phyloP scores from a whole-genome alignment of 2,113 vertebrate species.

The Talpa occidentalis region DNA sequence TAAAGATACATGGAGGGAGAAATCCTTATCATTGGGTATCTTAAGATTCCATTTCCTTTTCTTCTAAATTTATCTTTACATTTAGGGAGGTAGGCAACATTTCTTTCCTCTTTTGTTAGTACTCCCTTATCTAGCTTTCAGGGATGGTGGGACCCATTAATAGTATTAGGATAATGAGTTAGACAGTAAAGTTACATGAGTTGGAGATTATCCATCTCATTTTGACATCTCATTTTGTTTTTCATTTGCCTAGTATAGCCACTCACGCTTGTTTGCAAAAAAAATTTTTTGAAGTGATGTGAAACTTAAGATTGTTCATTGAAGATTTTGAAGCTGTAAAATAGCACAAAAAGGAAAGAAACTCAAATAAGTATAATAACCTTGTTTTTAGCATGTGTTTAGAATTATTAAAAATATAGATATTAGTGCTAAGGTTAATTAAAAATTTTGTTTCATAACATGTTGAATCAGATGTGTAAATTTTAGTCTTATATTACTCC shows the following conservation, averaged over 20 bases:
- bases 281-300: neutral
- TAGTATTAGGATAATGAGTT: slow-evolving; percentile 32
- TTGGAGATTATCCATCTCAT: slow-evolving; percentile 27
- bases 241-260: neutral
- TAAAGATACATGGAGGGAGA: slow-evolving; percentile 2
- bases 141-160: neutral
- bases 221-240: slow-evolving; percentile 30
- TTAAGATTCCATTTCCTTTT: slow-evolving; percentile 7
- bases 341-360: slow-evolving; percentile 16
- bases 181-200: neutral
- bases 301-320: slow-evolving; percentile 5
- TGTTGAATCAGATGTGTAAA: neutral
- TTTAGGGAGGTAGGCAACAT: neutral
- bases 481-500: slow-evolving; percentile 33
- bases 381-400: slow-evolving; percentile 14
- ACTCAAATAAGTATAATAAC: neutral
- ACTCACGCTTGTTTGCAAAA: neutral
- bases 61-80: neutral
- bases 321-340: slow-evolving; percentile 6
- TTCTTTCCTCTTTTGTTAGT: neutral
- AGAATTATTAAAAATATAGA: slow-evolving; percentile 7
- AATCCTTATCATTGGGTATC: slow-evolving; percentile 23
- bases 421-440: slow-evolving; percentile 1
- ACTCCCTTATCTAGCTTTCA: neutral
- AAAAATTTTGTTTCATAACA: slow-evolving; percentile 9